Conservation (phyloP, 2,113 vertebrate genomes). For the Bucco capensis region DNA sequence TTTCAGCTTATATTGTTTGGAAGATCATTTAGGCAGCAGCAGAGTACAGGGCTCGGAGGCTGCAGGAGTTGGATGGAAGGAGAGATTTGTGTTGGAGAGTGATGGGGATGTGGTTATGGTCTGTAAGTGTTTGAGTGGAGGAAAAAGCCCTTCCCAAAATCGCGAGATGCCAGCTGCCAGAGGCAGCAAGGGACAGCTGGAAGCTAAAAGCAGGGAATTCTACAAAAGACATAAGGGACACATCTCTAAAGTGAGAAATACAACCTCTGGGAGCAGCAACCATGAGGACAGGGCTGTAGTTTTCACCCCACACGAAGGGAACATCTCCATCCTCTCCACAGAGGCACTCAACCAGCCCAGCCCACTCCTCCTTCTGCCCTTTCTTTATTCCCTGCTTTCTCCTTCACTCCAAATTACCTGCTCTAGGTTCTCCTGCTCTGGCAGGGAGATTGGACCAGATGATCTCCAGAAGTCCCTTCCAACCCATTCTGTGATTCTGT, state of each 20-base stretch:
- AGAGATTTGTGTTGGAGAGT: background rate
- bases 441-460: too few relatives aligned
- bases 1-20: background rate
- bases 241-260: background rate
- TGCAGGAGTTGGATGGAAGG: background rate
- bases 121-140: background rate
- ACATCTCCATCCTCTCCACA: background rate
- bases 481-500: too few relatives aligned
- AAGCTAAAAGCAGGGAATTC: background rate
- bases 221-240: background rate
- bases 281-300: rapidly evolving
- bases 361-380: rapidly evolving
- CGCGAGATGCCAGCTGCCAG: background rate
- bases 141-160: background rate
- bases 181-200: background rate
- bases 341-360: background rate
- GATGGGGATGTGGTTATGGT: background rate
- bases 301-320: rapidly evolving
- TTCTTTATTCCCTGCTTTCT: background rate
- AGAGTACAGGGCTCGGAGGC: background rate
- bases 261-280: background rate
- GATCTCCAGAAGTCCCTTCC: too few relatives aligned
- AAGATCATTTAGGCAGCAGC: background rate
- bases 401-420: background rate
- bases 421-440: too few relatives aligned